Evolutionary conservation across 2,888 invertebrate genomes (phyloP), one percentile per base, ranked within the genome.

Genomic region (Lagria hirta): DNA sequence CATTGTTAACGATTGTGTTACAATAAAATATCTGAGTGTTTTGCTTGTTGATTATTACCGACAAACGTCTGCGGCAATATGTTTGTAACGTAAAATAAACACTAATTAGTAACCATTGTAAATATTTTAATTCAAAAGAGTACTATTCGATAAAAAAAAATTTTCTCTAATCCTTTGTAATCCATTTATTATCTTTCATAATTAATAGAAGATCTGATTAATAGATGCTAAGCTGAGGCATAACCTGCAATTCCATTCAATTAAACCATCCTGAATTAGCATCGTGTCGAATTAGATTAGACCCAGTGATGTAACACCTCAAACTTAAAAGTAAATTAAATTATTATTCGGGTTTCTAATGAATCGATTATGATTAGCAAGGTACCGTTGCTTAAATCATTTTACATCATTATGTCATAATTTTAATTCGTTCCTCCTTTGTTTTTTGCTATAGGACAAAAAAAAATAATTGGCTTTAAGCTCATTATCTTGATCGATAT

Each of bases 401-500:
- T 15, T 10, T n/a, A 11, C 14, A 18, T 37, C 16, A 38, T 38
- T 38, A 38, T 38, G 38, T 38, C 38, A 38, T 38, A 38, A 38
- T 29, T 22, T 30, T 22, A 30, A 38, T 38, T 38, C 38, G 38
- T 29, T 35, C 26, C 12, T 35, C 24, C 3, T 23, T 29, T 38
- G 23, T 27, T 33, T 8, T 15, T 4, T 23, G 13, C 3, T 29
- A 8, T n/a, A 15, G n/a, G n/a, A 29, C 29, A 17, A 29, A 29
- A 15, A 8, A 29, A 29, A 13, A 14, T 16, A 13, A 23, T 34
- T 34, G 13, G 10, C 14, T 12, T 8, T 4, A 29, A 29, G 21
- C 33, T 33, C 38, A 38, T 38, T 41, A 41, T 41, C 41, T 41
- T 33, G 33, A 41, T 41, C 41, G 33, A 23, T 41, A 33, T 41